phyloP scores from a whole-genome alignment of 2,797 vertebrate genomes.

The Tauraco hartlaubi region DNA sequence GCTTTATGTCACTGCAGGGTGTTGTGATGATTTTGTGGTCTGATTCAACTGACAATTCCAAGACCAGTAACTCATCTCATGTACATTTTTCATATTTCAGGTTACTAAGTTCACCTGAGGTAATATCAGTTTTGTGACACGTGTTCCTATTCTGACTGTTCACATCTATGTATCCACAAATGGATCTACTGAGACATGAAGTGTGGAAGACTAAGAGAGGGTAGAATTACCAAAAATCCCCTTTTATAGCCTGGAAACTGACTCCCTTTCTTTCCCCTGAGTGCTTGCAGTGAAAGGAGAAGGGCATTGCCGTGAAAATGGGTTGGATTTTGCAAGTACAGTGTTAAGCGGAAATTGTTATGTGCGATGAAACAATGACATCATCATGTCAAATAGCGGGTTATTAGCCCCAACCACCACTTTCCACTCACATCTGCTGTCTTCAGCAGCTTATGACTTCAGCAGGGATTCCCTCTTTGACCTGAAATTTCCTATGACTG shows the following conservation, averaged over 20 bases:
- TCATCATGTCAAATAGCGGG: fast-evolving
- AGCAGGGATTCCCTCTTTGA: not conserved
- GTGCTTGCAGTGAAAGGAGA: fast-evolving
- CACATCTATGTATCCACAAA: not conserved
- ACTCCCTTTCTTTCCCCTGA: not conserved
- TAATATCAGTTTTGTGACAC: not conserved
- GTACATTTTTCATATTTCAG: not conserved
- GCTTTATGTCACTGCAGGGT: not conserved
- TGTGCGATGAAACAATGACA: fast-evolving
- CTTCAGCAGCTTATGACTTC: not conserved
- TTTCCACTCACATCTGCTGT: conserved; percentile 17
- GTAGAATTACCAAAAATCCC: not conserved
- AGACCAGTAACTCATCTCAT: not conserved
- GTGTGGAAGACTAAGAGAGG: not conserved
- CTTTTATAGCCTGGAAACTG: not conserved
- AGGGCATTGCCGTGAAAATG: not conserved
- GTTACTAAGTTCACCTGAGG: not conserved
- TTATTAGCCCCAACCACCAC: not conserved
- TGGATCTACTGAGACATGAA: fast-evolving
- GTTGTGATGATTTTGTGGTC: not conserved
- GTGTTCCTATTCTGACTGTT: not conserved
- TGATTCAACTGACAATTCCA: not conserved
- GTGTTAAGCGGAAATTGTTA: not conserved
- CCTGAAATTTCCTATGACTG: not conserved
- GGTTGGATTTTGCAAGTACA: not conserved